Evolutionary conservation across 2,113 vertebrate genomes (phyloP), one percentile per base, ranked within the genome.

Genomic region (Epinephelus cyanopodus): DNA sequence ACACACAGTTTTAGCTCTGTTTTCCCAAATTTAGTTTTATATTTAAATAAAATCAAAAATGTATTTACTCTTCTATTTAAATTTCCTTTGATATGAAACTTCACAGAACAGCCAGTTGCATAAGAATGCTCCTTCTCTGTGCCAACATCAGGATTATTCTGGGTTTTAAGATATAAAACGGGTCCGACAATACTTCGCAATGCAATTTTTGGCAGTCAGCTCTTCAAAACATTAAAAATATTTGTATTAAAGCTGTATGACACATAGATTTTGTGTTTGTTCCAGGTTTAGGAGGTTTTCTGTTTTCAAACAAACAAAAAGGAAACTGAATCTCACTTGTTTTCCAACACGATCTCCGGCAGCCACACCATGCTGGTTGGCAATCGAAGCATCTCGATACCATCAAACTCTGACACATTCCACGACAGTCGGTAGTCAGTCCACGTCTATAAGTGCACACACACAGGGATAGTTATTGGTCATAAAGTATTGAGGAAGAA

Each of bases 281-380:
- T 53, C 6, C 19, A 54, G 19, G 29, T 19, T 37, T 13, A 19
- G 12, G 19, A 17, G 7, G 5, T 29, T 33, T 33, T 33, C 12
- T 25, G 21, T 50, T 13, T 33, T 42, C 18, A 10, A 21, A 61
- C 8, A 29, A 64, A 18, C 0, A 4, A 29, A 11, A 29, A 2
- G 27, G 25, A n/a, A 71, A 57, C 0, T 10, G 19, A 15, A 10
- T 33, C 96, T 95, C 90, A 99, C 98, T 98, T 99, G 95, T 99
- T 99, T 88, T 99, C 98, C 86, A 99, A 91, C 54, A 99, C 97
- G 0, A 99, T 98, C 85, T 99, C 97, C 0, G 98, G 98, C 69
- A 97, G 94, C 98, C 98, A 99, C 82, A 99, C 77, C 97, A 96
- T 96, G 81, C 89, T 95, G 0, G 97, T 37, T 0, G 96, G 96